Percentiles rank a stretch among this genome's conserved stretches.
phyloP scores from a whole-genome alignment of 2,113 vertebrate species.

The Corvus moneduloides region DNA sequence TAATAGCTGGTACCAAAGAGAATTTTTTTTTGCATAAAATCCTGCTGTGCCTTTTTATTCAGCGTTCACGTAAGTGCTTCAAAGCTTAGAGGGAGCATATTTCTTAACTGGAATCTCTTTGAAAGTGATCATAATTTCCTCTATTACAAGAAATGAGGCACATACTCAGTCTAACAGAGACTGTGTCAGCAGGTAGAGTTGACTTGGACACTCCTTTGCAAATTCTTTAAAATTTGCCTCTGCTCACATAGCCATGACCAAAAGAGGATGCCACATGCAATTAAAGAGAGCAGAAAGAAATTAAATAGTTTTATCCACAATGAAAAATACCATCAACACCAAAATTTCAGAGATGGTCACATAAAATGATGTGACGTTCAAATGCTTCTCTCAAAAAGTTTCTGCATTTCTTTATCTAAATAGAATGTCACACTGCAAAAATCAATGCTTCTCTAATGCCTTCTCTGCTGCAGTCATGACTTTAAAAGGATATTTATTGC shows the following conservation, averaged over 20 bases:
- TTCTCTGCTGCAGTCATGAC: background rate
- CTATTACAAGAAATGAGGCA: background rate
- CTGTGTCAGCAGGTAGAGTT: background rate
- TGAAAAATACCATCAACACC: background rate
- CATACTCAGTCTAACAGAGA: background rate
- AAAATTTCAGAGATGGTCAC: background rate
- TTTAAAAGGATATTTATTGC: background rate
- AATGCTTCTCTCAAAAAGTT: background rate
- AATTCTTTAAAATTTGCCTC: background rate
- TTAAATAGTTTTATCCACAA: background rate
- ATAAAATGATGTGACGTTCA: background rate
- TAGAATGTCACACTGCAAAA: constrained; percentile 4
- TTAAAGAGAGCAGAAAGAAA: background rate
- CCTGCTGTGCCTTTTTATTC: background rate
- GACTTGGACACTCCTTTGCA: background rate
- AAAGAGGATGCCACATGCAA: background rate
- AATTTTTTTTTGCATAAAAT: background rate
- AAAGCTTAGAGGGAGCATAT: background rate
- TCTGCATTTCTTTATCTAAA: background rate
- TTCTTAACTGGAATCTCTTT: background rate
- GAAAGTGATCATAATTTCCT: background rate
- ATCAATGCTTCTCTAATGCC: background rate
- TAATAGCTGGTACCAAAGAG: background rate
- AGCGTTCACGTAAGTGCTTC: background rate
- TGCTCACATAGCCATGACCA: background rate